Base-by-base conservation (phyloP, 2,113 vertebrate species). In the Pollimyrus isidori region DNA sequence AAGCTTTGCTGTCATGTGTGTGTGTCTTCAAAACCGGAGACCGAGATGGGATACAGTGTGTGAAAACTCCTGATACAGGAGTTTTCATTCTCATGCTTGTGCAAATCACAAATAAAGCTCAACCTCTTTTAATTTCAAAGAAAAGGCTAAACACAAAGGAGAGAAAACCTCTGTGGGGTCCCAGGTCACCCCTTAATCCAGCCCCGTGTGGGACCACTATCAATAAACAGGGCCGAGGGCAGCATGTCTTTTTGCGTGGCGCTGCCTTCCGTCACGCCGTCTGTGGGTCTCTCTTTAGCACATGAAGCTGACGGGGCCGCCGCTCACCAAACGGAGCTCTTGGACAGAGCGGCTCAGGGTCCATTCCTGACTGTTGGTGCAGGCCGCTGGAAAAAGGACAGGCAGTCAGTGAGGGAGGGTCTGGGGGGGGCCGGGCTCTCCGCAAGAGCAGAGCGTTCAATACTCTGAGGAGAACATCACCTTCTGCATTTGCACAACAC, bases 311-410 rank as follows among this genome's bases (percentile, higher is more conserved):
- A 76, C 30, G 5, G 5, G 69, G 35, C 11, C 73, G 1, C 11
- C 4, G 52, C 97, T 95, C 95, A 99, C 98, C 97, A 99, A 92
- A 90, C 97, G 95, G 65, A 99, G 96, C 95, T 99, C 98, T 0
- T 97, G 97, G 93, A 99, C 90, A 17, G 97, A 94, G 92, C 97
- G 97, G 91, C 95, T 96, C 91, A 99, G 93, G 9, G 96, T 97
- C 98, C 98, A 99, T 95, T 99, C 98, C 93, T 99, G 98, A 93
- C 97, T 99, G 95, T 97, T 98, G 92, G 96, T 95, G 91, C 97
- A 95, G 82, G 97, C 97, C 90, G 97, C 98, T 99, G 93, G 13
- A 87, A 42, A n/a, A 46, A 35, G 62, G 62, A 53, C 26, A 65
- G 10, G 21, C 13, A 52, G 0, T 73, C 92, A 49, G 69, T 90